Base-by-base conservation (phyloP, 2,888 invertebrate species). In the Dinocampus coccinellae region DNA sequence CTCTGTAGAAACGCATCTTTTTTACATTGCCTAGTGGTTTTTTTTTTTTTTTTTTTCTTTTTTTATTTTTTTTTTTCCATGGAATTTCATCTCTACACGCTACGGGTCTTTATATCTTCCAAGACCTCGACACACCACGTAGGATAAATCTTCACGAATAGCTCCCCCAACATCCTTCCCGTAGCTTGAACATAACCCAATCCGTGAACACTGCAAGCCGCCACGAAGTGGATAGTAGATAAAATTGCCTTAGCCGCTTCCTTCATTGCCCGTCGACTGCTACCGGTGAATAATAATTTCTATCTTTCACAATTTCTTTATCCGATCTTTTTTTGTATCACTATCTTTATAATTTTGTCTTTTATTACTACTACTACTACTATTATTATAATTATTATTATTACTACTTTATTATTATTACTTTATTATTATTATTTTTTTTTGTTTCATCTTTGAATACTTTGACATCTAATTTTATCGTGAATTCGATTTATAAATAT, bases 61-160 rank as follows among this genome's bases (percentile, higher is more conserved):
- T n/a, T 16, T 16, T 1, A 7, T 0, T 16, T 16, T 57, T 39
- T 57, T 22, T 39, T n/a, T n/a, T n/a, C n/a, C n/a, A n/a, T n/a
- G n/a, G n/a, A n/a, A n/a, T n/a, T n/a, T n/a, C n/a, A n/a, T n/a
- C n/a, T n/a, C n/a, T n/a, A n/a, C n/a, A n/a, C n/a, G n/a, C n/a
- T n/a, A n/a, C n/a, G n/a, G n/a, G n/a, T n/a, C 55, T 57, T 53
- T 52, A 24, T 68, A 52, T 68, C 29, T 47, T 39, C 0, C 68
- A 47, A 3, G 34, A 52, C 7, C 42, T n/a, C n/a, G n/a, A n/a
- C n/a, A n/a, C n/a, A 64, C 57, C 64, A 57, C 34, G 70, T 64
- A 64, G 70, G 70, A 64, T 70, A 70, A 70, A 70, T 70, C 64
- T 70, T 47, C 69, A 63, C 69, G 55, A 69, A 69, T 69, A 55